Base-by-base conservation (phyloP, 1,140 invertebrate species). In the Trypoxylus dichotomus region DNA sequence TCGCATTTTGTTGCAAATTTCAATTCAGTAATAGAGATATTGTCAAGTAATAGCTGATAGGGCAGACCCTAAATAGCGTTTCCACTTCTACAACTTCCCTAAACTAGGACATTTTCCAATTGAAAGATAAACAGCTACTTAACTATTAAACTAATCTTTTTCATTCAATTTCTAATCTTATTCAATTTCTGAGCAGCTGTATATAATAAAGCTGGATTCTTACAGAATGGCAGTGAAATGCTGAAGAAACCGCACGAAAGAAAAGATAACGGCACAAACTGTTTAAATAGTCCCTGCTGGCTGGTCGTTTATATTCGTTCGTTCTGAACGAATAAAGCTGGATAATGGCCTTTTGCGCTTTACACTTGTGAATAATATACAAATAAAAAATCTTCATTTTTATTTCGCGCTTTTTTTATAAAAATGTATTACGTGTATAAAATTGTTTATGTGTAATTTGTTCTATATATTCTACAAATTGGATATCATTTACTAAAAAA, bases 251-350 rank as follows among this genome's bases (percentile, higher is more conserved):
- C 24, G 24, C 24, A 5, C 60, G 24, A 24, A 68, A 68, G 8
- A 27, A 24, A 68, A 68, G 60, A 68, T 68, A 68, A 68, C 7
- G 60, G 27, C 21, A 11, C 60, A 29, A 68, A 15, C 1, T 68
- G 19, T 68, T 29, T 68, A 68, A 68, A 24, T 13, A 68, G 60
- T 68, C 60, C 60, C 60, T 68, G 21, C 60, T 13, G 60, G 60
- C 60, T 24, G 1, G 24, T 24, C 27, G 3, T 68, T 27, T 29
- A 29, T 68, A 11, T 68, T 68, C 24, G 15, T 24, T 1, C 21
- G 24, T 24, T 25, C 21, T 27, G 27, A 68, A 27, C 1, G 13
- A 68, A 68, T 68, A 29, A 68, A 29, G 24, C 27, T 68, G 60
- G 60, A 8, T 68, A 68, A 68, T 27, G 24, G 27, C 24, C 7